Base-by-base conservation (phyloP, 2,797 vertebrate species). In the Ptychadena robeensis region DNA sequence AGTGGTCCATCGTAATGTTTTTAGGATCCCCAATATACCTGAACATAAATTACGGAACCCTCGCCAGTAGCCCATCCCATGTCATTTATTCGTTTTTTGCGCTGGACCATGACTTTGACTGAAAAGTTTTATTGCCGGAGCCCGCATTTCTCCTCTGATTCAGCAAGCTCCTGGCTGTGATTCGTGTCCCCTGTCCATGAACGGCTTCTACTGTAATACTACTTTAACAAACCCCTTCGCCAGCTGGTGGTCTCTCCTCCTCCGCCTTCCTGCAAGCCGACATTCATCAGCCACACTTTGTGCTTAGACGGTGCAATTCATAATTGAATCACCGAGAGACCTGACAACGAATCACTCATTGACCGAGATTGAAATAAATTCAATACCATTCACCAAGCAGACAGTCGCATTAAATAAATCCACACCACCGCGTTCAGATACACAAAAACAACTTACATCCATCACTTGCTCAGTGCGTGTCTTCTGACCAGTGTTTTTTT, bases 351-450 rank as follows among this genome's bases (percentile, higher is more conserved):
- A 79, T 79, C 75, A 73, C 69, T 83, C 75, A 79, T 44, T 57
- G 61, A 73, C 61, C 30, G 70, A 22, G n/a, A 78, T 18, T 38
- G 74, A 77, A 77, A 79, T 64, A 72, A 64, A 73, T 79, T 79
- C 44, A 71, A 57, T 72, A 35, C 37, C 32, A 71, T 59, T 70
- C 67, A 31, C 67, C 64, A 48, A 76, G 38, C 37, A 63, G 75
- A 57, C 48, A 67, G 78, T 14, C 57, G 38, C 81, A 72, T 78
- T 79, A 83, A 73, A 83, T 76, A 83, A 70, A 38, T 67, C 38
- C 59, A 73, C 30, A 59, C 38, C 59, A 73, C 30, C 67, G 2
- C n/a, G 12, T 34, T 25, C 57, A 71, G 72, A 61, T 28, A 35
- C 67, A 67, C 22, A 79, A 40, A 72, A 71, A 73, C 69, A 67